Evolutionary conservation across 2,888 invertebrate genomes (phyloP).

Genomic region (Caenorhabditis sulstoni): DNA sequence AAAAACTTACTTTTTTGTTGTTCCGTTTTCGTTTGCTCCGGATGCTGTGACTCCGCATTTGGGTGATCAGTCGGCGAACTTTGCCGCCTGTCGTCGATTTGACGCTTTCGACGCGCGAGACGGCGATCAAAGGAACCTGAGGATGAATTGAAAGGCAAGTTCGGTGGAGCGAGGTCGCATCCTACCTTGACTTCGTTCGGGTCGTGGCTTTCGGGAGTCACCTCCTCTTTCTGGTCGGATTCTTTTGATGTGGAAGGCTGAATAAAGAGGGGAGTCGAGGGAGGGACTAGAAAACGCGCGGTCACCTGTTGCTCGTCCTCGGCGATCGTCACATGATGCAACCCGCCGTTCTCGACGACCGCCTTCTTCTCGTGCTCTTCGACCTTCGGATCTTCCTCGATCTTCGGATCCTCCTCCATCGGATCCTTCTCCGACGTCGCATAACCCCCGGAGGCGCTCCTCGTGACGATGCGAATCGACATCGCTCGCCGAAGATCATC

Average conservation of each 20-base stretch:
- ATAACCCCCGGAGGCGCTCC: constrained; percentile 18
- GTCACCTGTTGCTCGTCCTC: constrained; percentile 53
- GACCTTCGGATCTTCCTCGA: background rate
- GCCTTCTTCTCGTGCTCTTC: constrained; percentile 11
- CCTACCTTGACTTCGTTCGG: constrained; percentile 54
- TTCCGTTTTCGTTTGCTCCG: constrained; percentile 58
- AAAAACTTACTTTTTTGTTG: constrained; percentile 60
- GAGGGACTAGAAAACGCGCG: too few species aligned
- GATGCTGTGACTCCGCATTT: constrained; percentile 62
- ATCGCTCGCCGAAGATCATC: constrained; percentile 66
- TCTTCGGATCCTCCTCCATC: background rate
- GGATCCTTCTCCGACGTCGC: background rate
- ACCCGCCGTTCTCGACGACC: constrained; percentile 31
- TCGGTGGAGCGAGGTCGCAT: too few species aligned
- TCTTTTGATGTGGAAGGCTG: constrained; percentile 55
- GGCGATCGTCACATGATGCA: constrained; percentile 44
- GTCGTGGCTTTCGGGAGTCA: constrained; percentile 35
- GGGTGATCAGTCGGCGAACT: constrained; percentile 65
- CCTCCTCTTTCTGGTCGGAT: constrained; percentile 47
- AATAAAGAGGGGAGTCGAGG: too few species aligned
- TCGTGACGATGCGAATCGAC: constrained; percentile 28
- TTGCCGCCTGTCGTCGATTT: constrained; percentile 60
- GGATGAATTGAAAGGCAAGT: constrained; percentile 12
- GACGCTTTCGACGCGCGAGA: constrained; percentile 67
- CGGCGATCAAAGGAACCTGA: constrained; percentile 70